Evolutionary conservation across 23 tunicate species (phyloP).

Genomic region (Trididemnum nubilum): DNA sequence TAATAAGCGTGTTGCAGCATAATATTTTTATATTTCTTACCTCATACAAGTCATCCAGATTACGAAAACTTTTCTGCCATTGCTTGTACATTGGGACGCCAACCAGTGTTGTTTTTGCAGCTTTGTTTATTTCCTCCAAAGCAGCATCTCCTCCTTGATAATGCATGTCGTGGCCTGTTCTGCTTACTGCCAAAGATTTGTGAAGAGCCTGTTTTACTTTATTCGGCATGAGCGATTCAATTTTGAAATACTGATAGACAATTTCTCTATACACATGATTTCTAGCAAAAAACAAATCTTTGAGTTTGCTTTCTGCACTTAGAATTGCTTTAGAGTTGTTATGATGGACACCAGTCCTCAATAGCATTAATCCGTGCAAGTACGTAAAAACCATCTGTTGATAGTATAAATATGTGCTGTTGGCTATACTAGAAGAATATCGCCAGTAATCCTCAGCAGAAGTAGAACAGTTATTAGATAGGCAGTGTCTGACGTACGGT

Average conservation of each 20-base stretch:
- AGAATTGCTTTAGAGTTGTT: slow-evolving; percentile 22
- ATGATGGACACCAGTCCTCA: slow-evolving; percentile 1
- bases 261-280: slow-evolving; percentile 9
- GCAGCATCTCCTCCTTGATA: slow-evolving; percentile 31
- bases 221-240: not conserved
- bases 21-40: not conserved
- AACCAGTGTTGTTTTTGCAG: not conserved
- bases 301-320: slow-evolving; percentile 12
- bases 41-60: slow-evolving; percentile 1
- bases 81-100: not conserved
- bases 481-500: not conserved
- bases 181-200: slow-evolving; percentile 8
- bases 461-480: not conserved
- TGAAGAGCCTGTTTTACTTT: not conserved
- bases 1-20: not conserved
- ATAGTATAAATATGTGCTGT: not conserved
- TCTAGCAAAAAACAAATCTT: not conserved
- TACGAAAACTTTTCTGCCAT: slow-evolving; percentile 23
- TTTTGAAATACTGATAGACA: not conserved
- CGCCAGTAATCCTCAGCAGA: slow-evolving; percentile 3
- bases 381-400: slow-evolving; percentile 11
- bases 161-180: not conserved
- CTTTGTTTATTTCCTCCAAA: slow-evolving; percentile 17
- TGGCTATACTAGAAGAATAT: not conserved
- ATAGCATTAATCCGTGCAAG: slow-evolving; percentile 9